A percentile compares a stretch with the other conserved stretches of the same genome.
Evolutionary conservation across 2,888 invertebrate genomes (phyloP).

Genomic region (Polietes domitor): DNA sequence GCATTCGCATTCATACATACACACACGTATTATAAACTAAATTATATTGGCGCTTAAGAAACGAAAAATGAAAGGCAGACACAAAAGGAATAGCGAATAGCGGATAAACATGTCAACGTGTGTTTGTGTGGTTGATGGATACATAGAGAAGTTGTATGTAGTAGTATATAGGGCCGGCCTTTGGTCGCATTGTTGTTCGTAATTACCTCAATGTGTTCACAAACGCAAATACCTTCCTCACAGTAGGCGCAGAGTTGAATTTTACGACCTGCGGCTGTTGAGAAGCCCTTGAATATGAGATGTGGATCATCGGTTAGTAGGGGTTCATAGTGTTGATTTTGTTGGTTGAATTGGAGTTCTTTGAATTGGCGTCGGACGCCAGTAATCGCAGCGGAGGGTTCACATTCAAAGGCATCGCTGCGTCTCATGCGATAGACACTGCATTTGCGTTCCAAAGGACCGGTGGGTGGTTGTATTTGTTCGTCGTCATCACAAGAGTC

Average conservation of each 20-base stretch:
- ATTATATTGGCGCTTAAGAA: constrained; percentile 47
- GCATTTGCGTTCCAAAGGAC: constrained; percentile 80
- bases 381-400: constrained; percentile 68
- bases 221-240: constrained; percentile 80
- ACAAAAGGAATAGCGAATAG: constrained; percentile 48
- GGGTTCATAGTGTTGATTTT: constrained; percentile 76
- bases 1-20: neutral
- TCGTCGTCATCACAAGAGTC: constrained; percentile 71
- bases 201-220: constrained; percentile 81
- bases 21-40: constrained; percentile 24
- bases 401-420: constrained; percentile 76
- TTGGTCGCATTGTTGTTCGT: constrained; percentile 42
- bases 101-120: constrained; percentile 54
- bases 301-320: constrained; percentile 78
- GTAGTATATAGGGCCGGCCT: constrained; percentile 38
- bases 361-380: constrained; percentile 74
- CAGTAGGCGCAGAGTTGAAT: constrained; percentile 79
- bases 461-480: constrained; percentile 74
- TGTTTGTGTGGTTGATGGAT: constrained; percentile 39
- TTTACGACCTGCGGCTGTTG: constrained; percentile 75
- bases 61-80: constrained; percentile 50
- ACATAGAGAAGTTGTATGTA: constrained; percentile 7
- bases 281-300: constrained; percentile 77
- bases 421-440: constrained; percentile 80
- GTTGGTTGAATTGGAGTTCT: constrained; percentile 75